A percentile compares a stretch with the other conserved stretches of the same genome.
Evolutionary conservation across 2,797 vertebrate genomes (phyloP).

Genomic region (Adelosebastes latens): DNA sequence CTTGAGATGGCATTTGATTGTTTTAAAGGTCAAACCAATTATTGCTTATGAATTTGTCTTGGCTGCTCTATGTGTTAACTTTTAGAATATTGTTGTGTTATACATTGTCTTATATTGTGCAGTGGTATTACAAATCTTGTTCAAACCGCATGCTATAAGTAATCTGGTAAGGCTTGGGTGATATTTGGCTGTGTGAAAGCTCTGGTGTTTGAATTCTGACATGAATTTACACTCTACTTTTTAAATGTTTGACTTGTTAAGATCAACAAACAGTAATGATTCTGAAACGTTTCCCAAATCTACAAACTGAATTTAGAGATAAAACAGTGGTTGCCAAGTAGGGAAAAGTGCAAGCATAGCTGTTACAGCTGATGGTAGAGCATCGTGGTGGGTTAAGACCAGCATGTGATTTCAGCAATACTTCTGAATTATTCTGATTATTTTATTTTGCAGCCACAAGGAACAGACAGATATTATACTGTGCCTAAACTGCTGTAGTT

Average conservation of each 20-base stretch:
- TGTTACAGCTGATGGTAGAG: neutral
- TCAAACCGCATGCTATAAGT: neutral
- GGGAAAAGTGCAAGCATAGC: conserved; percentile 48
- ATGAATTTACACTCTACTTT: neutral
- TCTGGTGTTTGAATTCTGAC: neutral
- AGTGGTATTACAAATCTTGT: neutral
- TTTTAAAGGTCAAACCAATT: neutral
- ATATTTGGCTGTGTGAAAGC: neutral
- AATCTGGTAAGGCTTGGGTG: neutral
- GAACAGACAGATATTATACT: neutral
- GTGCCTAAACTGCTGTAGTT: neutral
- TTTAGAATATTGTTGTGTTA: neutral
- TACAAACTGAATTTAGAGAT: neutral
- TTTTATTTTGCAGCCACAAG: neutral
- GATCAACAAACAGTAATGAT: neutral
- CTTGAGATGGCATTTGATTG: neutral
- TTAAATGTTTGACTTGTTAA: neutral
- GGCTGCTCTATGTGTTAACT: neutral
- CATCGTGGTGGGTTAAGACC: conserved; percentile 17
- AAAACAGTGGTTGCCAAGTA: conserved; percentile 33
- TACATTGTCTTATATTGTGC: neutral
- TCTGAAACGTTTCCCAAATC: neutral
- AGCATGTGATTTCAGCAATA: conserved; percentile 35
- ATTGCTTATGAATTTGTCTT: neutral
- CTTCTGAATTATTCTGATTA: conserved; percentile 10